phyloP scores from a whole-genome alignment of 2,113 vertebrate genomes.

The Thermophis baileyi region DNA sequence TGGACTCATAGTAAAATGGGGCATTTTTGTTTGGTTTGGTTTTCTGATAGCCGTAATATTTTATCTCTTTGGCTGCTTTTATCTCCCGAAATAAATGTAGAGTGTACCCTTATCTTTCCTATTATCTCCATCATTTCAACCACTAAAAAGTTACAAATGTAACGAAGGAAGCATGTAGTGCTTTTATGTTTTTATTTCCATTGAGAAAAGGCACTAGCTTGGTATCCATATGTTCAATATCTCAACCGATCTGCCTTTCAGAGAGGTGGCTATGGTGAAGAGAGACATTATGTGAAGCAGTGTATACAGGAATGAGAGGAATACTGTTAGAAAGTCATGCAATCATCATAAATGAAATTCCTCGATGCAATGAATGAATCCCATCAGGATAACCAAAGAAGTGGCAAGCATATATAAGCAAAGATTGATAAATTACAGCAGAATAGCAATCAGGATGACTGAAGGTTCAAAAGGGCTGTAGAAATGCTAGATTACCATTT shows the following conservation, averaged over 20 bases:
- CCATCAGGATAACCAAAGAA: neutral
- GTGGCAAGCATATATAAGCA: neutral
- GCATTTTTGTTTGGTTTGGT: constrained; percentile 35
- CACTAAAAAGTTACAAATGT: constrained; percentile 49
- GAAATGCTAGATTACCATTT: neutral
- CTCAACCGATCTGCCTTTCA: constrained; percentile 27
- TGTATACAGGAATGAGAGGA: neutral
- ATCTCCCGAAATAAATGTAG: constrained; percentile 49
- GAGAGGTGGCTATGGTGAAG: constrained; percentile 41
- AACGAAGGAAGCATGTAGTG: constrained; percentile 19
- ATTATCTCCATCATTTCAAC: constrained; percentile 59
- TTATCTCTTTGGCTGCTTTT: constrained; percentile 53
- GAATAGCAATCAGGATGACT: neutral
- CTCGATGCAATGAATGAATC: neutral
- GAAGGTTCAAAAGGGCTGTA: neutral
- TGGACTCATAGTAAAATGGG: constrained; percentile 11
- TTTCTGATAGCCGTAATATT: constrained; percentile 44
- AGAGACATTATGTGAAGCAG: neutral
- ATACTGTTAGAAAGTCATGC: neutral
- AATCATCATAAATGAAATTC: neutral
- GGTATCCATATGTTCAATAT: constrained; percentile 36
- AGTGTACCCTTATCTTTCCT: constrained; percentile 54
- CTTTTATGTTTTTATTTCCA: constrained; percentile 61
- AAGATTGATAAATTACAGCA: neutral
- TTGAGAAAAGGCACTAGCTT: constrained; percentile 48